Evolutionary conservation across 2,888 invertebrate species (phyloP).

Genomic region (Diploptera punctata): DNA sequence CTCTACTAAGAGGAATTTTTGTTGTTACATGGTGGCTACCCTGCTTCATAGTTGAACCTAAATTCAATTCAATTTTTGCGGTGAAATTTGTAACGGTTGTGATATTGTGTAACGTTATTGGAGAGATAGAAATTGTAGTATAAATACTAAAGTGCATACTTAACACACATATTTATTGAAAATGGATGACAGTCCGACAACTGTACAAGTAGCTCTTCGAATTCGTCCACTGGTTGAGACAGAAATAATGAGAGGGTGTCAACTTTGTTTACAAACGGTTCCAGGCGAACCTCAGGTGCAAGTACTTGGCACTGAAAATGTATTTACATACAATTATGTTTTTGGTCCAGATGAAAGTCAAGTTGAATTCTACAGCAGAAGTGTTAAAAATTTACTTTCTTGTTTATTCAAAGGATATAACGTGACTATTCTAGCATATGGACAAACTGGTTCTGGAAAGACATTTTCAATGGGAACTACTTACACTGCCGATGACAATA

Average conservation of each 20-base stretch:
- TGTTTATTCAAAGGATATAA: conserved; percentile 91
- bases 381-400: conserved; percentile 74
- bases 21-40: no score
- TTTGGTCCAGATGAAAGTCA: conserved; percentile 75
- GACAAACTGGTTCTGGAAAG: conserved; percentile 95
- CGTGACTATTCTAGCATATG: conserved; percentile 93
- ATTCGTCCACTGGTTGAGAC: conserved; percentile 79
- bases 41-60: no score
- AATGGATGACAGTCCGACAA: conserved; percentile 48
- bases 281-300: conserved; percentile 71
- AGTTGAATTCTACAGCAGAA: conserved; percentile 72
- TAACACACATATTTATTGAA: no score
- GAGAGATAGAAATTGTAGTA: no score
- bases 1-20: no score
- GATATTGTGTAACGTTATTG: no score
- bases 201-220: conserved; percentile 81
- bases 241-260: conserved; percentile 78
- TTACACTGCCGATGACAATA: conserved; percentile 67
- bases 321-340: conserved; percentile 88
- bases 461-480: conserved; percentile 93
- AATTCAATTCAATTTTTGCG: no score
- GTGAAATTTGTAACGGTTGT: no score
- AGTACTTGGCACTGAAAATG: conserved; percentile 68
- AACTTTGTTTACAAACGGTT: conserved; percentile 72
- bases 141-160: no score